Percentiles rank a stretch among this genome's conserved stretches.
Conservation (phyloP, 2,888 invertebrate species). For the Mystacides longicornis region DNA sequence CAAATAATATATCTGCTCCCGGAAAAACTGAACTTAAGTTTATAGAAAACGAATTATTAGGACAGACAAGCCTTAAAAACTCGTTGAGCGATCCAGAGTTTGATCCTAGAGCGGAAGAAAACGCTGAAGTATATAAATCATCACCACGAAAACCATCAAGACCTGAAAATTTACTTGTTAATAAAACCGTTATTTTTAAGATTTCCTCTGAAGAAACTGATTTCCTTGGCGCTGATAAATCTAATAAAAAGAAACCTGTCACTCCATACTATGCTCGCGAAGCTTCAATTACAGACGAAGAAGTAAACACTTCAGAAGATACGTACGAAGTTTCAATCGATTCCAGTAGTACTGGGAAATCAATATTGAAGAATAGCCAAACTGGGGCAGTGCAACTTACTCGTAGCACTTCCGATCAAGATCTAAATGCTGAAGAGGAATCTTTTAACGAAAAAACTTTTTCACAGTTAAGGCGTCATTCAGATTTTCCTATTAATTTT, state of each 20-base stretch:
- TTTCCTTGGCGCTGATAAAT: conserved; percentile 51
- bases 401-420: conserved; percentile 58
- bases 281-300: conserved; percentile 50
- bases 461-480: conserved; percentile 44
- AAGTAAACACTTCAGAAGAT: conserved; percentile 49
- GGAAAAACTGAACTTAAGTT: conserved; percentile 73
- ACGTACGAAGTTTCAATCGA: conserved; percentile 56
- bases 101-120: conserved; percentile 66
- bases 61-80: conserved; percentile 36
- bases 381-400: conserved; percentile 35
- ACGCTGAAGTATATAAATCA: conserved; percentile 27
- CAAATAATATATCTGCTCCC: conserved; percentile 63
- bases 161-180: conserved; percentile 51
- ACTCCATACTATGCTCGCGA: conserved; percentile 75
- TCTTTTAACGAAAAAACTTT: conserved; percentile 28
- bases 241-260: conserved; percentile 60
- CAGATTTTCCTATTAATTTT: conserved; percentile 37
- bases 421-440: conserved; percentile 49
- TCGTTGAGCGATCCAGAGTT: conserved; percentile 71
- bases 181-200: conserved; percentile 48
- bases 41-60: conserved; percentile 68
- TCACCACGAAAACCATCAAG: conserved; percentile 54
- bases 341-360: background rate
- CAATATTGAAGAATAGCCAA: conserved; percentile 29
- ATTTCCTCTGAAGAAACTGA: conserved; percentile 38